Evolutionary conservation across 2,113 vertebrate species (phyloP), one percentile per base, ranked within the genome.

Genomic region (Pseudorhombus dupliciocellatus): DNA sequence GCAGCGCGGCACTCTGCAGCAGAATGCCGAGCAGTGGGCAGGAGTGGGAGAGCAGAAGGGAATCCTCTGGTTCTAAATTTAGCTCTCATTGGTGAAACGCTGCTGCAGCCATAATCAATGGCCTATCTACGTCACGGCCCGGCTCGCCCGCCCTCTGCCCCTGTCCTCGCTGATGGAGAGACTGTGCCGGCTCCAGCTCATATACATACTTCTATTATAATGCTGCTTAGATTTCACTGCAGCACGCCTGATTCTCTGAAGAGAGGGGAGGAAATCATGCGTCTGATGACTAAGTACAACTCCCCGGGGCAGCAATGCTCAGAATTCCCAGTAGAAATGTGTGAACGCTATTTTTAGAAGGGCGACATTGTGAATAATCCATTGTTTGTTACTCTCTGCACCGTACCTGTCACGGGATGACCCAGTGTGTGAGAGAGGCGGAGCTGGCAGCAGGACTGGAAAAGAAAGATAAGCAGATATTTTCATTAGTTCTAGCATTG

Each of bases 41-140:
- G 78, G 70, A 64, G 66, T 16, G 0, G 59, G 70, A 80, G 10
- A 50, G 73, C 80, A 88, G 84, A 84, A 88, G 91, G 92, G 87
- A 93, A 93, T 84, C 89, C 88, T 90, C 79, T 57, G 22, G 51
- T 81, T 77, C 93, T 92, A 94, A 88, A 90, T 92, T 87, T 93
- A 92, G 86, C 84, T 66, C 62, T 34, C 65, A 57, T 65, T 40
- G 75, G 68, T 21, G 4, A 79, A 92, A 87, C 72, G 73, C 86
- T 87, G 91, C 92, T 75, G 87, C 79, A 59, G 67, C 72, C 79
- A 84, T 71, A 82, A 92, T 92, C 91, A 56, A 88, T 92, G 58
- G 20, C 42, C 31, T 4, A 24, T 66, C 26, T 68, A 88, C 89
- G 84, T 92, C 89, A 92, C 80, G 63, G 66, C 2, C 30, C 42